Base-by-base conservation (phyloP, 35 echinoderm and acorn worm species). In the Heliocidaris tuberculata region DNA sequence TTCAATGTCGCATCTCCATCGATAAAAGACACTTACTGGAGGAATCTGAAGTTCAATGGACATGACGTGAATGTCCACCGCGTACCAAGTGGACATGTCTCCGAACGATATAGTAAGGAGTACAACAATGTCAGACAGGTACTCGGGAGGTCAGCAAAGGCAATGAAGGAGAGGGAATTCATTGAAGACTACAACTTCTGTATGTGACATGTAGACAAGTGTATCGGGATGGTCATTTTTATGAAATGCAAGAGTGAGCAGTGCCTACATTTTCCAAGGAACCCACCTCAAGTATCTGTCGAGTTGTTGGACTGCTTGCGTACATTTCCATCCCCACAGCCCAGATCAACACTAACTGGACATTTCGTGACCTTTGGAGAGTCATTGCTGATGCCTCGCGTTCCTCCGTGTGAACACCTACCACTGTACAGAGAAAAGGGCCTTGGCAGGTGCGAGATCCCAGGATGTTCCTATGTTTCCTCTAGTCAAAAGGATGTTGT, bases 11-110 rank as follows among this genome's bases (percentile, higher is more conserved):
- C 96, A 1, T 90, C 94, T 59, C 29, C 30, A 6, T 2, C 17
- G 2, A 71, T 97, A 27, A 47, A 56, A n/a, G 50, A 97, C 42
- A 21, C 31, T 9, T 88, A 95, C 31, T 97, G 96, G 94, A 21
- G 35, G 35, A 16, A 60, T 42, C 13, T 97, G 2, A 78, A 50
- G 4, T 95, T 54, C 21, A 91, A 54, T 19, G 95, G 95, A 52
- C 49, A 85, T 15, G 9, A 27, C 2, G 59, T 93, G 31, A 47
- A 93, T 31, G 90, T 92, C 27, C 9, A 24, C 17, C 15, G 56
- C 10, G 19, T 59, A 9, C 30, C 21, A 3, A 95, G 95, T 85
- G 95, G 95, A 13, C 9, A 50, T 50, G 60, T 65, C 4, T 5
- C 94, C 8, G 32, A 94, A 17, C 13, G 16, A n/a, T n/a, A n/a